Conservation (phyloP, 1,140 invertebrate genomes). For the Goniozus legneri region DNA sequence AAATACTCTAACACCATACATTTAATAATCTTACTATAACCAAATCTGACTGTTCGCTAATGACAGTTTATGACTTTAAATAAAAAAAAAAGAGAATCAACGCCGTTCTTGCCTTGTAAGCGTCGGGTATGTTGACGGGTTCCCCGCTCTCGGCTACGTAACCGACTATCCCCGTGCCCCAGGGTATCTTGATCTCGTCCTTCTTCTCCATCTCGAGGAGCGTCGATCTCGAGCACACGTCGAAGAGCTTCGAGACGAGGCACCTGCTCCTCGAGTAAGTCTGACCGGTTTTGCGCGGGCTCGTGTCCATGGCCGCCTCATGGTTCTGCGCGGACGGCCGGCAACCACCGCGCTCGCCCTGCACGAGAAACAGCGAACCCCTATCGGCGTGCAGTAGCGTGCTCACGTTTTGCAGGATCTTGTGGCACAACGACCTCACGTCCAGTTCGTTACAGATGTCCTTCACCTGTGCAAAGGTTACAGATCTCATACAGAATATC, state of each 20-base stretch:
- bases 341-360: conserved; percentile 63
- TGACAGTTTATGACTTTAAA: too few species aligned
- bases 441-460: conserved; percentile 96
- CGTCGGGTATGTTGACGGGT: conserved; percentile 91
- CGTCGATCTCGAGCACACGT: conserved; percentile 86
- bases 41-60: too few species aligned
- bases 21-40: too few species aligned
- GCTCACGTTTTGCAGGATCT: conserved; percentile 93
- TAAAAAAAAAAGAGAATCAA: too few species aligned
- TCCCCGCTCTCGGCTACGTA: conserved; percentile 91
- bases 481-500: too few species aligned
- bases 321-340: conserved; percentile 34
- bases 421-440: conserved; percentile 88
- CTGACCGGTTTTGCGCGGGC: conserved; percentile 8
- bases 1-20: too few species aligned
- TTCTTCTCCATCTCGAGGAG: conserved; percentile 87
- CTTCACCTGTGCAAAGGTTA: conserved; percentile 84
- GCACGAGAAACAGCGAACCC: conserved; percentile 89
- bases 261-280: conserved; percentile 54
- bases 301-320: conserved; percentile 11
- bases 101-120: conserved; percentile 84
- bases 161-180: conserved; percentile 88
- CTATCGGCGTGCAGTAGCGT: conserved; percentile 88
- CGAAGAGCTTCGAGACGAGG: conserved; percentile 90
- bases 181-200: conserved; percentile 88